These are phyloP conservation scores for Lineus longissimus DNA, from an alignment of 1,140 invertebrate genomes.

Conservation along the genomic window DNA sequence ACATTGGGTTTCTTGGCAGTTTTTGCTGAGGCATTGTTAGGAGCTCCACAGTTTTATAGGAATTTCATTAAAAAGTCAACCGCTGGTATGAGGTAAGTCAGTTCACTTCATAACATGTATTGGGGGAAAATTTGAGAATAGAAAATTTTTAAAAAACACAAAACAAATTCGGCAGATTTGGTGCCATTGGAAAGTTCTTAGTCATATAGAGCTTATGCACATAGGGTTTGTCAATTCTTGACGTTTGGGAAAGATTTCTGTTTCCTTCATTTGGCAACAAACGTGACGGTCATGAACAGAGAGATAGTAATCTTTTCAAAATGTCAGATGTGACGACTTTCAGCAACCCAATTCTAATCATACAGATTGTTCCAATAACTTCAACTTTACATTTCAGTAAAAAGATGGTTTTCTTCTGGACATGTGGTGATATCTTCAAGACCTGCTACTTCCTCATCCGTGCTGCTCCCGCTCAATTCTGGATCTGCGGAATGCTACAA, in stretches of 20 bases:
- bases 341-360: too few relatives aligned
- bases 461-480: conserved; percentile 89
- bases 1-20: conserved; percentile 78
- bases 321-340: too few relatives aligned
- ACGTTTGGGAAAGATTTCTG: too few relatives aligned
- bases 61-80: conserved; percentile 89
- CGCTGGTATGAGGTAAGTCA: conserved; percentile 87
- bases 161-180: too few relatives aligned
- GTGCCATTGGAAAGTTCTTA: too few relatives aligned
- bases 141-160: too few relatives aligned
- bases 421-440: conserved; percentile 88
- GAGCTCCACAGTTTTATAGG: conserved; percentile 84
- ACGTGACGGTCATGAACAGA: too few relatives aligned
- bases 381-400: conserved; percentile 52
- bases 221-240: too few relatives aligned
- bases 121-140: too few relatives aligned
- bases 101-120: not conserved
- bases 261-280: too few relatives aligned
- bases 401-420: conserved; percentile 96
- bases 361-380: not conserved
- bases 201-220: too few relatives aligned
- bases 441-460: conserved; percentile 91
- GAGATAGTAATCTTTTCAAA: too few relatives aligned
- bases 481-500: conserved; percentile 90
- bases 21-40: conserved; percentile 94